Evolutionary conservation across 2,888 invertebrate genomes (phyloP).

Genomic region (Acanthosepion esculentum): DNA sequence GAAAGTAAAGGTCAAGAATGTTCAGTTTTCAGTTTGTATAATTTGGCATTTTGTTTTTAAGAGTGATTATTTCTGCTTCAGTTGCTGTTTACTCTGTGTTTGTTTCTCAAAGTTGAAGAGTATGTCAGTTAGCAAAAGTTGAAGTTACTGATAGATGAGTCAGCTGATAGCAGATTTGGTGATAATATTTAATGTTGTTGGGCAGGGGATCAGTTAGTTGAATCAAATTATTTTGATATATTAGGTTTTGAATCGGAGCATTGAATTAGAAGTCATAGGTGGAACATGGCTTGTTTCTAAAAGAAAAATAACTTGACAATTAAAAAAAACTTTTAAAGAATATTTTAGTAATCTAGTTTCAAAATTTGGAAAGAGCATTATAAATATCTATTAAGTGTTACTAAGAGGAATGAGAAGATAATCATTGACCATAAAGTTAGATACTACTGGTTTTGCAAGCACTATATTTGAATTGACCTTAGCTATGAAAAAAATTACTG

Average conservation of each 20-base stretch:
- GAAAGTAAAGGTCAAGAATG: background rate
- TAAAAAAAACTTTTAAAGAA: too few relatives aligned
- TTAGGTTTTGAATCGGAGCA: background rate
- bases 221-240: background rate
- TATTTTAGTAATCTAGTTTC: too few relatives aligned
- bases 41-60: slow-evolving; percentile 2
- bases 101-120: background rate
- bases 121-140: background rate
- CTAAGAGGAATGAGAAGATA: too few relatives aligned
- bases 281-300: background rate
- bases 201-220: background rate
- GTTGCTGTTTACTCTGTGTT: background rate
- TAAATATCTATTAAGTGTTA: too few relatives aligned
- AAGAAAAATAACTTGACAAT: too few relatives aligned
- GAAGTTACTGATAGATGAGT: slow-evolving; percentile 18
- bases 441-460: too few relatives aligned
- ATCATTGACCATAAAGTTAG: too few relatives aligned
- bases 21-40: background rate
- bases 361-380: too few relatives aligned
- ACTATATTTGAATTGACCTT: too few relatives aligned
- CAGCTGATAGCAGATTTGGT: background rate
- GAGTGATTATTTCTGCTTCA: background rate
- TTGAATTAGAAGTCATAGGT: background rate
- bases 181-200: background rate
- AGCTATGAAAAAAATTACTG: too few relatives aligned